Conservation (phyloP, 2,888 invertebrate species). For the Luperina nickerlii region DNA sequence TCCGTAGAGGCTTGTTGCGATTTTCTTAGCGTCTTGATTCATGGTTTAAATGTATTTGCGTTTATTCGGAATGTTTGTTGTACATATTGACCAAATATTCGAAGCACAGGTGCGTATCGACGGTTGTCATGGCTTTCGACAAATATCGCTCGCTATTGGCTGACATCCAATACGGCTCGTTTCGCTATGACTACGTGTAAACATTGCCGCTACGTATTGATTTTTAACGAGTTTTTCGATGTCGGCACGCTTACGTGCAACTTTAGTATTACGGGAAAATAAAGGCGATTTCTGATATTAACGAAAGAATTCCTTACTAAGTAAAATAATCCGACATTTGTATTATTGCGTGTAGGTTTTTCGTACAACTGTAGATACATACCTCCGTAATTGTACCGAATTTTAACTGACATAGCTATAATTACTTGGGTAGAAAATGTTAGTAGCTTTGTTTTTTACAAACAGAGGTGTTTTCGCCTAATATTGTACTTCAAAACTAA, state of each 20-base stretch:
- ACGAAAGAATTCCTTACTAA: conserved; percentile 40
- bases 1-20: conserved; percentile 85
- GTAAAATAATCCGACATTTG: conserved; percentile 46
- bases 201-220: conserved; percentile 77
- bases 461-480: conserved; percentile 6
- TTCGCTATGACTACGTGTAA: conserved; percentile 85
- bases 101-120: conserved; percentile 73
- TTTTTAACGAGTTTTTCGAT: conserved; percentile 76
- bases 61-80: conserved; percentile 64
- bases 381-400: conserved; percentile 20
- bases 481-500: not conserved
- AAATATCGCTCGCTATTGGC: conserved; percentile 78
- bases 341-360: conserved; percentile 29
- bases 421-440: conserved; percentile 1
- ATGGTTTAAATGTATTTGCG: conserved; percentile 63
- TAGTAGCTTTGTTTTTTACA: not conserved
- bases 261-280: conserved; percentile 55
- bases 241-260: conserved; percentile 52
- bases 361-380: not conserved
- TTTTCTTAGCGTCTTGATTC: conserved; percentile 82
- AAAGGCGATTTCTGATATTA: conserved; percentile 47
- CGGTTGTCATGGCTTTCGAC: conserved; percentile 78
- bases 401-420: conserved; percentile 9
- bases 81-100: conserved; percentile 76
- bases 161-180: conserved; percentile 76